Evolutionary conservation across 2,888 invertebrate species (phyloP).

Genomic region (Prosapia bicincta): DNA sequence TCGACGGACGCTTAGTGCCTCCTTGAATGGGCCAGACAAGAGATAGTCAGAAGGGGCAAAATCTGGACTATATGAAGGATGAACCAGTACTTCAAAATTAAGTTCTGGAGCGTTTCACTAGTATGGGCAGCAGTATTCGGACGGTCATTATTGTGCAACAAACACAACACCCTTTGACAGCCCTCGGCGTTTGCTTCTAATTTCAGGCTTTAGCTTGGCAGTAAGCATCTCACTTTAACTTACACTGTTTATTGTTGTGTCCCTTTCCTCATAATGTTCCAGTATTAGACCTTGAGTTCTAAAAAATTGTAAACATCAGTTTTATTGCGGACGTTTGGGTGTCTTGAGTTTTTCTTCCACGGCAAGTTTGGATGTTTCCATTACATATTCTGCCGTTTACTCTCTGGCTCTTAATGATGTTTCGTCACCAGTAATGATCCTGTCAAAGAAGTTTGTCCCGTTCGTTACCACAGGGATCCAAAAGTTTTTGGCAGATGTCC

Average conservation of each 20-base stretch:
- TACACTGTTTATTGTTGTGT: background rate
- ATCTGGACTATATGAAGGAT: background rate
- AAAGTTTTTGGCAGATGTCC: no score
- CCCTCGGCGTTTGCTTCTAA: background rate
- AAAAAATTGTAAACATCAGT: background rate
- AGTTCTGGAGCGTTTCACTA: no score
- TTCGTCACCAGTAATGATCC: no score
- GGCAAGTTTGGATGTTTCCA: no score
- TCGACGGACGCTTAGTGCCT: background rate
- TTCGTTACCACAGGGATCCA: no score
- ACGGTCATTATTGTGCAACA: background rate
- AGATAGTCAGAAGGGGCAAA: background rate
- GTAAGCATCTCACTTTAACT: background rate
- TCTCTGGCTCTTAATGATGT: no score
- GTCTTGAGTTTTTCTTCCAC: background rate
- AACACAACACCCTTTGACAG: background rate
- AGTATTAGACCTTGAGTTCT: background rate
- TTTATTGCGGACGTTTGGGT: background rate
- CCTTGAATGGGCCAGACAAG: background rate
- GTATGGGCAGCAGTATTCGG: background rate
- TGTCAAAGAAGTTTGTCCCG: no score
- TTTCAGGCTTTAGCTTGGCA: constrained; percentile 4
- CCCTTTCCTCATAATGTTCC: background rate
- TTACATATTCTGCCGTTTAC: no score
- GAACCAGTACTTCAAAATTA: background rate